These are phyloP conservation scores for Xenentodon cancila DNA, from an alignment of 2,797 vertebrate genomes.

Conservation along the genomic window DNA sequence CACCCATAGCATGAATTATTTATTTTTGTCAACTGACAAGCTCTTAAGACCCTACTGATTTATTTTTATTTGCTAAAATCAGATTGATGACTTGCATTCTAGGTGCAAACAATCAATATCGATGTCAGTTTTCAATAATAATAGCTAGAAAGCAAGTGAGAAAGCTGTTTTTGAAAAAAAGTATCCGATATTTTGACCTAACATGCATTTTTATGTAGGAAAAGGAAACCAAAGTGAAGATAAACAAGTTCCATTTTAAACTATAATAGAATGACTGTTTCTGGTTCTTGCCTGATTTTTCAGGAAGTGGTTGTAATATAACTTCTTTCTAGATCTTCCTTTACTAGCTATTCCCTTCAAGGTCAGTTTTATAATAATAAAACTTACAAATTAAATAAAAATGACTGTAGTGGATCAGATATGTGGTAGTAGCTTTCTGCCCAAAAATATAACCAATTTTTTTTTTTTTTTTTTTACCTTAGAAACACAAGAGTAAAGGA, in stretches of 20 bases:
- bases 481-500: too few relatives aligned
- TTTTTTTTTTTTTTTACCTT: background rate
- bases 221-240: background rate
- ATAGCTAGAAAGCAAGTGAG: constrained; percentile 16
- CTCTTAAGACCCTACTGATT: constrained; percentile 56
- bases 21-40: constrained; percentile 63
- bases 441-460: background rate
- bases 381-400: too few relatives aligned
- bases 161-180: background rate
- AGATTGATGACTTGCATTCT: constrained; percentile 50
- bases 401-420: too few relatives aligned
- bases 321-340: background rate
- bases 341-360: too few relatives aligned
- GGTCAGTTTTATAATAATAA: too few relatives aligned
- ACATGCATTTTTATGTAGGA: too few relatives aligned
- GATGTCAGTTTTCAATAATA: constrained; percentile 9
- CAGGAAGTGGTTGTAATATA: constrained; percentile 1
- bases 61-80: constrained; percentile 54
- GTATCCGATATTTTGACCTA: too few relatives aligned
- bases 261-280: constrained; percentile 12
- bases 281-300: constrained; percentile 18
- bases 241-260: background rate
- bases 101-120: constrained; percentile 12
- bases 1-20: constrained; percentile 65
- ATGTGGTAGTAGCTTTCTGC: background rate